Conservation (phyloP, 2,888 invertebrate genomes). For the Altica lythri region DNA sequence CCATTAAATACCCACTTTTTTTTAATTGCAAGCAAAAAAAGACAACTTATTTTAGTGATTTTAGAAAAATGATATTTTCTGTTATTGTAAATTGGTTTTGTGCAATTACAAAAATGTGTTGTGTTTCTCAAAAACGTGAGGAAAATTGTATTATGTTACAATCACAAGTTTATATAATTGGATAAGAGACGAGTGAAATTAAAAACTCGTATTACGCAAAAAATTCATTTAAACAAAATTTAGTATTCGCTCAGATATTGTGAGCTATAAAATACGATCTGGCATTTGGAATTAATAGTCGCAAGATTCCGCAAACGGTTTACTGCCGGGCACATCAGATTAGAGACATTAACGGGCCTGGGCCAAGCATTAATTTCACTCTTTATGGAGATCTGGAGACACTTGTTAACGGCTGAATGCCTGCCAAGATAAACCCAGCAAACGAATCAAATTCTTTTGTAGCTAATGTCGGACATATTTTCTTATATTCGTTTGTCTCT, state of each 20-base stretch:
- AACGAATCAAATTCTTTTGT: constrained; percentile 33
- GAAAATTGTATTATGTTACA: too few species aligned
- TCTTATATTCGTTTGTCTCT: constrained; percentile 24
- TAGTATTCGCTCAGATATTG: constrained; percentile 50
- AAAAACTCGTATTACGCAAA: too few species aligned
- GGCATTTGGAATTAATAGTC: constrained; percentile 55
- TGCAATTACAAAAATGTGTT: too few species aligned
- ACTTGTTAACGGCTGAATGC: constrained; percentile 46
- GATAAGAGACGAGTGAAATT: too few species aligned
- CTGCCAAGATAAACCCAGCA: constrained; percentile 34
- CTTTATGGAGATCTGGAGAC: constrained; percentile 51
- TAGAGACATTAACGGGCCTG: constrained; percentile 56
- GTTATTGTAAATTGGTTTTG: too few species aligned
- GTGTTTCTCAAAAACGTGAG: too few species aligned
- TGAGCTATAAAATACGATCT: constrained; percentile 54
- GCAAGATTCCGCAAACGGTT: constrained; percentile 56
- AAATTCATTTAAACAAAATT: constrained; percentile 37
- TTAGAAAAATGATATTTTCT: too few species aligned
- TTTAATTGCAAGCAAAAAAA: too few species aligned
- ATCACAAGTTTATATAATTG: too few species aligned
- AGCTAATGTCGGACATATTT: constrained; percentile 29
- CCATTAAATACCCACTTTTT: too few species aligned
- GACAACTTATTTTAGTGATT: too few species aligned
- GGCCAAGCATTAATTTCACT: constrained; percentile 56
- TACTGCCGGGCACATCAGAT: constrained; percentile 57